Percentiles rank a stretch among this genome's conserved stretches.
These are phyloP conservation scores for Chelonoidis abingdonii DNA, from an alignment of 2,113 vertebrate genomes.

Conservation along the genomic window DNA sequence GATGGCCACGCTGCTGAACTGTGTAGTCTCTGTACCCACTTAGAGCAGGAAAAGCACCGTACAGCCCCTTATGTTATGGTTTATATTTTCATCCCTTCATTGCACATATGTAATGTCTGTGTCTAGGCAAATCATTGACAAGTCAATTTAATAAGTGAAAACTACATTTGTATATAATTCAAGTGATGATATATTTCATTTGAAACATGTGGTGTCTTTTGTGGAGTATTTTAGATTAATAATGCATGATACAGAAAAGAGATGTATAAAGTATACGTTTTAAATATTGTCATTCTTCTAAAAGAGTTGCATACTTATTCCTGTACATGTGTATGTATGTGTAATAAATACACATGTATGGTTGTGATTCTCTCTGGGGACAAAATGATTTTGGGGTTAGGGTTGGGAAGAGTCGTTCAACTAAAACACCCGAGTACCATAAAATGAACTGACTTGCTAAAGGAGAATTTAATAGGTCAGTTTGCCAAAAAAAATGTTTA, in stretches of 20 bases:
- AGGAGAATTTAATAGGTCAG: background rate
- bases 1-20: slow-evolving; percentile 38
- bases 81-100: background rate
- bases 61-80: background rate
- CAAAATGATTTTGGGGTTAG: background rate
- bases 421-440: fast-evolving
- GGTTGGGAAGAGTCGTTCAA: background rate
- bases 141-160: background rate
- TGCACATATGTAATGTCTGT: background rate
- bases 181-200: background rate
- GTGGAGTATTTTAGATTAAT: background rate
- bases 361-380: background rate
- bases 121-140: slow-evolving; percentile 8
- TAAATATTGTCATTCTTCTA: background rate
- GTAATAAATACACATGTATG: background rate
- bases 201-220: background rate
- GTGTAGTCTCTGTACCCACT: background rate
- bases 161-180: background rate
- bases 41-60: background rate
- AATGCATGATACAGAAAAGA: background rate
- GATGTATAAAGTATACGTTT: background rate
- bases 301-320: background rate
- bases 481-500: background rate
- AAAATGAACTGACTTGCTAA: background rate
- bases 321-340: background rate